Conservation (phyloP, 2,888 invertebrate genomes). For the Odontothrips loti region DNA sequence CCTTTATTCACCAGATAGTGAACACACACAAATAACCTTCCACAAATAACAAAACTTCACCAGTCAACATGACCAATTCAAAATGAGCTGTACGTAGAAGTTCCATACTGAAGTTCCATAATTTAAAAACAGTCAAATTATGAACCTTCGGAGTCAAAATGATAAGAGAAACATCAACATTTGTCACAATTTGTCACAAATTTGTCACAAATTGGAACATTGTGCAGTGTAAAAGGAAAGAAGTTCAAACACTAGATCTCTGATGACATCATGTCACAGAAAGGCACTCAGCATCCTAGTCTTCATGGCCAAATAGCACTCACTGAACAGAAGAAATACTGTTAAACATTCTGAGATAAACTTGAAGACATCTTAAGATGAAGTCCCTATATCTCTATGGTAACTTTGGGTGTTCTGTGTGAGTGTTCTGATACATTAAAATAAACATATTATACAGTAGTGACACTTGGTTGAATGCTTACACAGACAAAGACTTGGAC, state of each 20-base stretch:
- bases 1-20: no score
- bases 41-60: no score
- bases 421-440: background rate
- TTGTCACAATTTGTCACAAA: background rate
- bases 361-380: background rate
- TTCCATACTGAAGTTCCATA: background rate
- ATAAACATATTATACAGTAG: background rate
- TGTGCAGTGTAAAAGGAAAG: background rate
- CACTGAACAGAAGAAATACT: background rate
- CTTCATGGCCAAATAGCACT: no score
- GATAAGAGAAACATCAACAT: background rate
- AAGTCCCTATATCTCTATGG: background rate
- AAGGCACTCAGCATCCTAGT: no score
- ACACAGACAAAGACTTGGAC: background rate
- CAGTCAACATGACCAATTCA: no score
- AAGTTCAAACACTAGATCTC: no score
- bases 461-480: background rate
- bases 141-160: background rate
- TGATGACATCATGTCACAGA: no score
- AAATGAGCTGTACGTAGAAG: no score
- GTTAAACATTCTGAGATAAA: background rate
- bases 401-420: background rate
- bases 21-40: no score
- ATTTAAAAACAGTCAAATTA: background rate
- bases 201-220: background rate